These are phyloP conservation scores for Musca domestica DNA, from an alignment of 1,140 invertebrate genomes.

Conservation along the genomic window DNA sequence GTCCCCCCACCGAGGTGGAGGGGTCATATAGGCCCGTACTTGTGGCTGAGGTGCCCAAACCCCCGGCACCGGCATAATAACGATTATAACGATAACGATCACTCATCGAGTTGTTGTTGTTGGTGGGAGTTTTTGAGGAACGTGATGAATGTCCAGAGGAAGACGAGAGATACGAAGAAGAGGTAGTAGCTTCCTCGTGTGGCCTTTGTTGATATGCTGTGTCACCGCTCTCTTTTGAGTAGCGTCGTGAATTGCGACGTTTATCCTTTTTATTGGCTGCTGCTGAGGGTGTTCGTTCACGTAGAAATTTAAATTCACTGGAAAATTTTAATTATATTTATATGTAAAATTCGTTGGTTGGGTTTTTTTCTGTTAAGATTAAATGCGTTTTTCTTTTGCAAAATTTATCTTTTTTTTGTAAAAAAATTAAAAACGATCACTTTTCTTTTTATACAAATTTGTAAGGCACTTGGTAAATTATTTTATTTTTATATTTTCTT, in stretches of 20 bases:
- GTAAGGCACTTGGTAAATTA: too few species aligned
- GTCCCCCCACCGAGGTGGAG: conserved; percentile 28
- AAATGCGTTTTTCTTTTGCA: too few species aligned
- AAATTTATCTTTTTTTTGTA: too few species aligned
- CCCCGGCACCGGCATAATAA: conserved; percentile 39
- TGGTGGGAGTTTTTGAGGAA: conserved; percentile 7
- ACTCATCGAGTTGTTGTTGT: conserved; percentile 36
- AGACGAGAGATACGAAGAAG: neutral
- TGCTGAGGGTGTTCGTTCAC: conserved; percentile 5
- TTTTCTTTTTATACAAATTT: too few species aligned
- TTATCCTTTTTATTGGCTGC: neutral
- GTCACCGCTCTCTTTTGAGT: too few species aligned
- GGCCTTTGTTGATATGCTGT: too few species aligned
- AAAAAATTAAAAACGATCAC: too few species aligned
- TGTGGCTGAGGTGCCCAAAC: conserved; percentile 12
- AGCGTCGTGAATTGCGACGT: neutral
- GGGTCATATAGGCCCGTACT: conserved; percentile 27
- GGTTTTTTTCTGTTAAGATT: too few species aligned
- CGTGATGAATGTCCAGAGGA: conserved; percentile 16
- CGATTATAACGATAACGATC: conserved; percentile 49
- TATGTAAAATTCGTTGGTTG: too few species aligned
- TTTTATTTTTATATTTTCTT: neutral
- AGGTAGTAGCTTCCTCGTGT: too few species aligned
- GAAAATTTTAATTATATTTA: too few species aligned
- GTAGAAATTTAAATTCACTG: conserved; percentile 17